Percentiles rank a stretch among this genome's conserved stretches.
Conservation (phyloP, 1,140 invertebrate genomes). For the Anthonomus grandis region DNA sequence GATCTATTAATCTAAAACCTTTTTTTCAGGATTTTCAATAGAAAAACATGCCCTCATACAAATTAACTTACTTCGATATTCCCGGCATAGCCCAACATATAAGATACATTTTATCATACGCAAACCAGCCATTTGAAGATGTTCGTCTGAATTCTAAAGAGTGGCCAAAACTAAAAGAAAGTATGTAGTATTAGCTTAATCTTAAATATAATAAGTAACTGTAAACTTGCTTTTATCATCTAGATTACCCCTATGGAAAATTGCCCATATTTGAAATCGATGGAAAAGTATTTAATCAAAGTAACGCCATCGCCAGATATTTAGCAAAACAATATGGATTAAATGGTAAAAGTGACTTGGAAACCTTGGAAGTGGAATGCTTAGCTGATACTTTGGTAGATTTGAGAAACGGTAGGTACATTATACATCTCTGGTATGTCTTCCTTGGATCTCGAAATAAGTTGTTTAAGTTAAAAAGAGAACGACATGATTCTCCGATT, state of each 20-base stretch:
- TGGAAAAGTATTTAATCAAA: conserved; percentile 61
- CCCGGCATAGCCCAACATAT: conserved; percentile 66
- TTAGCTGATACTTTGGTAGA: no score
- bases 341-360: conserved; percentile 59
- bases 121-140: conserved; percentile 62
- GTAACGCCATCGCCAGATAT: conserved; percentile 62
- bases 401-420: no score
- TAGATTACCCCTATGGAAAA: conserved; percentile 64
- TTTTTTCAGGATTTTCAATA: no score
- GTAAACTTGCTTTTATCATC: conserved; percentile 33
- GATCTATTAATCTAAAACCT: no score
- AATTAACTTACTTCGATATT: conserved; percentile 63
- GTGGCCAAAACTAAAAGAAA: conserved; percentile 55
- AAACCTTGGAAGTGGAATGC: conserved; percentile 61
- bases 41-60: conserved; percentile 47
- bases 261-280: conserved; percentile 66
- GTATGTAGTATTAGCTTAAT: conserved; percentile 40
- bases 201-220: neutral
- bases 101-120: conserved; percentile 62
- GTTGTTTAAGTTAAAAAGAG: no score
- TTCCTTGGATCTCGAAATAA: no score
- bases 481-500: no score
- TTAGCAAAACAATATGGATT: conserved; percentile 60
- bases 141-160: conserved; percentile 54
- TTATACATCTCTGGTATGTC: no score